A percentile compares a stretch with the other conserved stretches of the same genome.
Evolutionary conservation across 2,113 vertebrate species (phyloP).

Genomic region (Nothoprocta pentlandii): DNA sequence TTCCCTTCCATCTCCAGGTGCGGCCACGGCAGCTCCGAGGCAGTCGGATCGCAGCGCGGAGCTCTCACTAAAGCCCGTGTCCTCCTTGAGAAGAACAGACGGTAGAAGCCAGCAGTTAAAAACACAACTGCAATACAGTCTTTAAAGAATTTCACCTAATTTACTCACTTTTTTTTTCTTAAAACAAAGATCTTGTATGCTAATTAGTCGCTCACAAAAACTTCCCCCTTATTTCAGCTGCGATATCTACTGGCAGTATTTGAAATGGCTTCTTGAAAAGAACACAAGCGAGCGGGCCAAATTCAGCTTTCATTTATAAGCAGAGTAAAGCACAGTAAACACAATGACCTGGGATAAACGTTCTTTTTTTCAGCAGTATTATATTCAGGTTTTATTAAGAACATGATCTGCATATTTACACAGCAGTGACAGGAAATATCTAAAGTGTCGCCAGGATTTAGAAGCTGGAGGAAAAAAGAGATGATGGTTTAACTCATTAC

Average conservation of each 20-base stretch:
- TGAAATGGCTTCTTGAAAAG: neutral
- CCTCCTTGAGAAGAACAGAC: neutral
- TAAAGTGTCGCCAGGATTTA: neutral
- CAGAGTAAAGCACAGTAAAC: neutral
- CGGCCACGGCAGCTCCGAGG: accelerated
- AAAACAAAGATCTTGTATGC: neutral
- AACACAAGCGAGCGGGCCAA: neutral
- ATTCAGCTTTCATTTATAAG: neutral
- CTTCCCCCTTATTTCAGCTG: neutral
- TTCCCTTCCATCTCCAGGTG: neutral
- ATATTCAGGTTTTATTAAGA: neutral
- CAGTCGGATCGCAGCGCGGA: neutral
- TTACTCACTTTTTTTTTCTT: neutral
- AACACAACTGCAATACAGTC: neutral
- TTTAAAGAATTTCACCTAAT: neutral
- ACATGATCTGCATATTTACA: neutral
- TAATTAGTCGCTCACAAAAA: neutral
- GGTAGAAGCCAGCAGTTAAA: neutral
- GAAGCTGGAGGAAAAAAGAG: neutral
- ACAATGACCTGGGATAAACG: neutral
- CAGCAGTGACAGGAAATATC: neutral
- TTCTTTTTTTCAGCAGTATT: neutral
- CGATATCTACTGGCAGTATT: neutral
- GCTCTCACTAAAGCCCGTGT: neutral
- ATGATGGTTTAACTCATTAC: neutral